These are phyloP conservation scores for Drosophila greeni DNA, from an alignment of 2,888 invertebrate genomes.

Conservation along the genomic window DNA sequence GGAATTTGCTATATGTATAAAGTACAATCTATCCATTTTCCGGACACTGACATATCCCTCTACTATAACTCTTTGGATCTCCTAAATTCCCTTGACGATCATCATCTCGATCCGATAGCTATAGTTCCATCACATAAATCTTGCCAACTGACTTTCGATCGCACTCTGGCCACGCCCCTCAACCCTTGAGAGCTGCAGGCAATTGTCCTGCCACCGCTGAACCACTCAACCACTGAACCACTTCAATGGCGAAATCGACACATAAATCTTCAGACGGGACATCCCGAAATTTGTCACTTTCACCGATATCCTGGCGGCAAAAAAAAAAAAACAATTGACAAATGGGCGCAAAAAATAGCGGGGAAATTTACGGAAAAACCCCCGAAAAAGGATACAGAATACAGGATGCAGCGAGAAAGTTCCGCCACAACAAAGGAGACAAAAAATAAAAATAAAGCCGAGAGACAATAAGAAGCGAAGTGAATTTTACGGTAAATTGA, in stretches of 20 bases:
- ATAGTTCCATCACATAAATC: constrained; percentile 22
- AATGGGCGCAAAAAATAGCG: constrained; percentile 58
- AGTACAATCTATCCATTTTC: not conserved
- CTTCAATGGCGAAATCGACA: constrained; percentile 48
- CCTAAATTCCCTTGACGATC: constrained; percentile 29
- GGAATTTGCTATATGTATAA: not conserved
- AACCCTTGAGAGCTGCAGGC: constrained; percentile 57
- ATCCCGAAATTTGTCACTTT: constrained; percentile 65
- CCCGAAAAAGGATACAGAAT: constrained; percentile 20
- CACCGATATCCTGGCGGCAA: constrained; percentile 50
- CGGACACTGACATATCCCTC: not conserved
- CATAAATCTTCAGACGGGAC: constrained; percentile 59
- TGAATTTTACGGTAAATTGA: constrained; percentile 66
- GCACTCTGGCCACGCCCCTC: constrained; percentile 33
- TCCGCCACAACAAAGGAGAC: constrained; percentile 32
- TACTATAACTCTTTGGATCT: not conserved
- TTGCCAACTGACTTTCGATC: constrained; percentile 29
- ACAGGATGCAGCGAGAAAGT: constrained; percentile 7
- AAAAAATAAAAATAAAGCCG: constrained; percentile 9
- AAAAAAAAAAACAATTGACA: constrained; percentile 63
- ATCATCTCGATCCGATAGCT: constrained; percentile 8
- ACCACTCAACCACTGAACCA: constrained; percentile 57
- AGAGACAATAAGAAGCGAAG: constrained; percentile 18
- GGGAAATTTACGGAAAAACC: constrained; percentile 41
- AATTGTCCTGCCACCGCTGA: constrained; percentile 28